Conservation (phyloP, 2,113 vertebrate genomes). For the Zeus faber region DNA sequence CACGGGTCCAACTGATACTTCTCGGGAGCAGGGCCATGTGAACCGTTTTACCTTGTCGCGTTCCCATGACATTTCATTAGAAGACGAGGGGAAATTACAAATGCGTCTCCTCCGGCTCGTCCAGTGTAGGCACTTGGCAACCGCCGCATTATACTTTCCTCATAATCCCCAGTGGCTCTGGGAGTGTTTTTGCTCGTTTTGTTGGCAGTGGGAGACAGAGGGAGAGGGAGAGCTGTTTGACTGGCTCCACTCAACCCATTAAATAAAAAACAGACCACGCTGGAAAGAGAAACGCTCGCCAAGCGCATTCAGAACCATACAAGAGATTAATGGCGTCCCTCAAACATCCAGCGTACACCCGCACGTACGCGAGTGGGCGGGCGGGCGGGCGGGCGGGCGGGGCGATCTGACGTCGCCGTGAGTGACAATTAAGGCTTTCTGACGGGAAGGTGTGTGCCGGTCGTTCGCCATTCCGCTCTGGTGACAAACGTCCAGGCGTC, state of each 20-base stretch:
- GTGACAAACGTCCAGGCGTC: no score
- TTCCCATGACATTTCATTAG: conserved; percentile 37
- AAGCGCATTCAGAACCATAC: conserved; percentile 29
- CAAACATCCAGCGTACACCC: neutral
- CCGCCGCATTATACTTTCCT: conserved; percentile 17
- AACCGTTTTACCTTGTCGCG: conserved; percentile 21
- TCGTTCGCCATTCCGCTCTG: no score
- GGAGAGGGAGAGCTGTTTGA: no score
- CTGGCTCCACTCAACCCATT: conserved; percentile 38
- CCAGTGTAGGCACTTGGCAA: conserved; percentile 45
- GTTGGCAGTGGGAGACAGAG: conserved; percentile 50
- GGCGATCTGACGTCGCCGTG: no score
- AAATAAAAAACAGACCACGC: conserved; percentile 67
- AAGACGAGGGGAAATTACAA: no score
- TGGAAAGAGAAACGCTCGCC: conserved; percentile 47
- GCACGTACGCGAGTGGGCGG: no score
- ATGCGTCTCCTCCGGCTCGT: no score
- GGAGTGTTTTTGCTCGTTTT: conserved; percentile 34
- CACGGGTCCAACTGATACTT: no score
- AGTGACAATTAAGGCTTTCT: no score
- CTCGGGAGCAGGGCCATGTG: no score
- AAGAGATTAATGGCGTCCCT: conserved; percentile 32
- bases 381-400: no score
- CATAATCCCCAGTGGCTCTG: conserved; percentile 40
- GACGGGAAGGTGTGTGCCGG: no score